Evolutionary conservation across 2,113 vertebrate genomes (phyloP), one percentile per base, ranked within the genome.

Genomic region (Daboia siamensis): DNA sequence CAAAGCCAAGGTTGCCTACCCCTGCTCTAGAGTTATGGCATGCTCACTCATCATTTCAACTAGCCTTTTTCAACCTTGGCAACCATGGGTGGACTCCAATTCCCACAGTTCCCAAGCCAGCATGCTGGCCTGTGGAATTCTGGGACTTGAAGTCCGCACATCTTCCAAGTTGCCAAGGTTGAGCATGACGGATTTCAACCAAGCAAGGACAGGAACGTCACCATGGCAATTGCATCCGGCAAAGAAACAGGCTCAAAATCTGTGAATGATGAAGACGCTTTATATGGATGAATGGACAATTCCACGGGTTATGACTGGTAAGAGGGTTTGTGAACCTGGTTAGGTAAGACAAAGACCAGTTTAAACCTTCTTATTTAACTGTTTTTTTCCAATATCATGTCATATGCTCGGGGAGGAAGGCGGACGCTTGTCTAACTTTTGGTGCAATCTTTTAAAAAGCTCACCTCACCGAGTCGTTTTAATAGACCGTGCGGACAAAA

Each of bases 401-500:
- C 48, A 26, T 55, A 54, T 61, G 69, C 33, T 26, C 23, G 13
- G 44, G 46, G 90, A 46, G 46, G 80, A 54, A 69, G 29, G 54
- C 54, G 1, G 59, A 6, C 88, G 90, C 17, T 94, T 69, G 87
- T 56, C n/a, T 90, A 87, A 94, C 54, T 91, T 87, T 23, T 52
- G 86, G 88, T 61, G 26, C 44, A 48, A 93, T 48, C 61, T 56
- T 10, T 12, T 93, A 94, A 91, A 33, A 88, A 74, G 85, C 94
- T 93, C 46, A 87, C 8, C 88, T 21, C 44, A 85, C 33, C 89
- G 91, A 61, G 39, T 94, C 23, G 91, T 94, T 90, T 64, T 59
- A 54, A 12, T 89, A 12, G 12, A 13, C 9, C 4, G 54, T 57
- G 51, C n/a, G 59, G 17, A 46, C 21, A 88, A 93, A 80, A 80